Conservation (phyloP, 2,113 vertebrate genomes). For the Xiphias gladius region DNA sequence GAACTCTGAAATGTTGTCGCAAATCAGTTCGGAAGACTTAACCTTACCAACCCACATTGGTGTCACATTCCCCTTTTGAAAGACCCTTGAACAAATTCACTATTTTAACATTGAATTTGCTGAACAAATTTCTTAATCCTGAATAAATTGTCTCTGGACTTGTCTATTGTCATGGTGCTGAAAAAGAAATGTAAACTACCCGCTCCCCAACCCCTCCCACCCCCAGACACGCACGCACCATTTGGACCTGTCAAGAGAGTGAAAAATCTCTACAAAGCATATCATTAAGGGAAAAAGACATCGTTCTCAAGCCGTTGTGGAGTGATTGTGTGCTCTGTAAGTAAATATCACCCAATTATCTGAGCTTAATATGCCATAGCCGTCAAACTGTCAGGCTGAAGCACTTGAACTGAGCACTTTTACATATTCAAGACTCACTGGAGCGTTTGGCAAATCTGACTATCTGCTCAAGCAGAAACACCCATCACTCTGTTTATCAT, state of each 20-base stretch:
- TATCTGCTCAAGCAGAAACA: slow-evolving; percentile 83
- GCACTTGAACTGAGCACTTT: slow-evolving; percentile 72
- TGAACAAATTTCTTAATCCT: slow-evolving; percentile 26
- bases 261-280: slow-evolving; percentile 74
- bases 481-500: slow-evolving; percentile 84
- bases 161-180: neutral
- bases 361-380: slow-evolving; percentile 76
- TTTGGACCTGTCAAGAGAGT: slow-evolving; percentile 68
- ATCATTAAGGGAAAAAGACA: slow-evolving; percentile 66
- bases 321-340: slow-evolving; percentile 77
- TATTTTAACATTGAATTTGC: slow-evolving; percentile 20
- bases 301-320: slow-evolving; percentile 60
- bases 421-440: slow-evolving; percentile 84
- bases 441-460: slow-evolving; percentile 84
- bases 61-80: slow-evolving; percentile 5
- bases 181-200: slow-evolving; percentile 51
- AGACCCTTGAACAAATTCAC: neutral
- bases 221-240: slow-evolving; percentile 1
- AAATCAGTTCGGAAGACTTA: neutral
- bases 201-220: neutral
- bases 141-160: slow-evolving; percentile 13
- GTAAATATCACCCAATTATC: slow-evolving; percentile 84
- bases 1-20: neutral
- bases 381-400: slow-evolving; percentile 80
- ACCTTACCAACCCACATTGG: too few species aligned